Percentiles rank a stretch among this genome's conserved stretches.
Conservation (phyloP, 2,797 vertebrate species). For the Lophotriccus pileatus region DNA sequence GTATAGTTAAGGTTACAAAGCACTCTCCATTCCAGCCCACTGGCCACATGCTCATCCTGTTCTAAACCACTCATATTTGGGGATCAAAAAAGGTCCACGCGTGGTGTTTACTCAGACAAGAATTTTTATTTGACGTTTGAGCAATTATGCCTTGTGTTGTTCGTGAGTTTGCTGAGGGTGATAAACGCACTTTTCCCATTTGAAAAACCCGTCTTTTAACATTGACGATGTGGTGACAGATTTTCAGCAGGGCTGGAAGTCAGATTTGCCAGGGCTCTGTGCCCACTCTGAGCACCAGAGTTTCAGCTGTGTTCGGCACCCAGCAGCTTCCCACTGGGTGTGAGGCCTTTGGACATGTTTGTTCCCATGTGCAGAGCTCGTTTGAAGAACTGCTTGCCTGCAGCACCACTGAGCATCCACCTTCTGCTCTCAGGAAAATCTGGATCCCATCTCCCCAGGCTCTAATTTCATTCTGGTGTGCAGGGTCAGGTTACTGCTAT, state of each 20-base stretch:
- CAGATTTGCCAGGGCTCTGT: not conserved
- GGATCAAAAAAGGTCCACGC: slow-evolving; percentile 46
- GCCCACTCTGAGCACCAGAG: not conserved
- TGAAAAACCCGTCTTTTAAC: slow-evolving; percentile 41
- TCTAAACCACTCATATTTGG: slow-evolving; percentile 47
- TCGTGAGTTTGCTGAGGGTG: slow-evolving; percentile 32
- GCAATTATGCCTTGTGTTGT: slow-evolving; percentile 33
- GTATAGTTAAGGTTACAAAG: slow-evolving; percentile 34
- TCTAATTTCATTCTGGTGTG: not conserved
- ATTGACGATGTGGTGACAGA: slow-evolving; percentile 41
- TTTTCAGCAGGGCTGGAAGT: slow-evolving; percentile 41
- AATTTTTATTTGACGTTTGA: slow-evolving; percentile 61
- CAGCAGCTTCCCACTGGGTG: not conserved
- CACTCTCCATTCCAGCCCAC: not conserved
- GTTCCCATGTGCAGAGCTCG: not conserved
- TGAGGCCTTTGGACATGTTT: not conserved
- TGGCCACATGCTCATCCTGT: slow-evolving; percentile 52
- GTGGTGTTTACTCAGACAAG: slow-evolving; percentile 19
- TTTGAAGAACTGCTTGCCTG: slow-evolving; percentile 30
- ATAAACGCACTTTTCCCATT: slow-evolving; percentile 39
- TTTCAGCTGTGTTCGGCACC: slow-evolving; percentile 12
- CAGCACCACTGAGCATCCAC: not conserved
- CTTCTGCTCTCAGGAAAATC: slow-evolving; percentile 7
- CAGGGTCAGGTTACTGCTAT: not conserved
- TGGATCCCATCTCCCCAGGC: slow-evolving; percentile 5